Conservation (phyloP, 2,797 vertebrate genomes). For the Rhabdophis nuchalis region DNA sequence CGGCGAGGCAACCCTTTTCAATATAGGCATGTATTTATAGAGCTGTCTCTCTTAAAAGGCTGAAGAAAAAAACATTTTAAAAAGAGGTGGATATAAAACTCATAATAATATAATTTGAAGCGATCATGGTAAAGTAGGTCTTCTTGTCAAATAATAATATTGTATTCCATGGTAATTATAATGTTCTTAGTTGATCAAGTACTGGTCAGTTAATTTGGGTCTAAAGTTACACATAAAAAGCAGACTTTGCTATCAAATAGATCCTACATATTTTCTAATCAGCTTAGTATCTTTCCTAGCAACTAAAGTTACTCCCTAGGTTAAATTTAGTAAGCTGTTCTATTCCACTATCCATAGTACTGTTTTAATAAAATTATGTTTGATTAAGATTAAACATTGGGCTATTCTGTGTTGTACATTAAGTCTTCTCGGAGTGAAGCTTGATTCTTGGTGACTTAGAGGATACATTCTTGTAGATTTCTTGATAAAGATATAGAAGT, state of each 20-base stretch:
- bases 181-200: slow-evolving; percentile 2
- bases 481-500: neutral
- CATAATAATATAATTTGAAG: neutral
- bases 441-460: neutral
- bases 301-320: neutral
- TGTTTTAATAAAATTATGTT: neutral
- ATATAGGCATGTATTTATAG: neutral
- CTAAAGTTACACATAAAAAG: neutral
- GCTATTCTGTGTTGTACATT: neutral
- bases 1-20: neutral
- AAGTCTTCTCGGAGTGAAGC: neutral
- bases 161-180: neutral
- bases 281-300: neutral
- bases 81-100: neutral
- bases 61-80: neutral
- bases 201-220: slow-evolving; percentile 17
- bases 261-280: neutral
- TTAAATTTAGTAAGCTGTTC: neutral
- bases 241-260: neutral
- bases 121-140: neutral
- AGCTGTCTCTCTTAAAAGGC: neutral
- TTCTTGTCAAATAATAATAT: neutral
- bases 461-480: neutral
- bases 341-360: neutral
- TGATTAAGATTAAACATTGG: neutral